Percentiles rank a stretch among this genome's conserved stretches.
These are phyloP conservation scores for Brenthis hecate DNA, from an alignment of 2,888 invertebrate genomes.

Conservation along the genomic window DNA sequence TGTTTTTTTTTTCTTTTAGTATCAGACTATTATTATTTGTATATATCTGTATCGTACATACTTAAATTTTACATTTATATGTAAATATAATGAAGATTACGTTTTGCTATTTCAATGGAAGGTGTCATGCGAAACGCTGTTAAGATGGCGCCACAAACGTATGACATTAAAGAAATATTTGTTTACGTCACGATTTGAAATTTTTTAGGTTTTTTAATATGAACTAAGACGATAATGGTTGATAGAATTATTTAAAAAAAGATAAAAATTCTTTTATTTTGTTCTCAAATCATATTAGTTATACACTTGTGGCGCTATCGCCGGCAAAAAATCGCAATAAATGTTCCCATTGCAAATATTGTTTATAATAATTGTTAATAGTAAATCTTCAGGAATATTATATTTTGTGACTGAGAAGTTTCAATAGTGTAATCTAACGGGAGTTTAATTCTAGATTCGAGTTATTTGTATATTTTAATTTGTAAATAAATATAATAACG, in stretches of 20 bases:
- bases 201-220: slow-evolving; percentile 10
- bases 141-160: no score
- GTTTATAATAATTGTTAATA: no score
- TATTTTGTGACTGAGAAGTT: slow-evolving; percentile 47
- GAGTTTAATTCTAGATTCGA: slow-evolving; percentile 57
- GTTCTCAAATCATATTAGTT: no score
- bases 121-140: no score
- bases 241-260: no score
- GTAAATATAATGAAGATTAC: slow-evolving; percentile 38
- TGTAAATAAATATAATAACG: slow-evolving; percentile 75
- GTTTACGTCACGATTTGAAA: no score
- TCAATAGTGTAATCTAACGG: slow-evolving; percentile 60
- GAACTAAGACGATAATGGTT: slow-evolving; percentile 10
- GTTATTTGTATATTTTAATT: slow-evolving; percentile 64
- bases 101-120: slow-evolving; percentile 8
- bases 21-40: slow-evolving; percentile 51
- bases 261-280: no score
- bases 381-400: background rate
- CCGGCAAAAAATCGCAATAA: no score
- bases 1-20: slow-evolving; percentile 17
- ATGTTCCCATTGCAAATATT: no score
- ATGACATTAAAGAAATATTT: no score
- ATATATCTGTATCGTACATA: slow-evolving; percentile 67
- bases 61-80: slow-evolving; percentile 32
- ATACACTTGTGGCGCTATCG: no score